Evolutionary conservation across 92 coral and sea anemone species (phyloP).

Genomic region (Palythoa grandiflora): DNA sequence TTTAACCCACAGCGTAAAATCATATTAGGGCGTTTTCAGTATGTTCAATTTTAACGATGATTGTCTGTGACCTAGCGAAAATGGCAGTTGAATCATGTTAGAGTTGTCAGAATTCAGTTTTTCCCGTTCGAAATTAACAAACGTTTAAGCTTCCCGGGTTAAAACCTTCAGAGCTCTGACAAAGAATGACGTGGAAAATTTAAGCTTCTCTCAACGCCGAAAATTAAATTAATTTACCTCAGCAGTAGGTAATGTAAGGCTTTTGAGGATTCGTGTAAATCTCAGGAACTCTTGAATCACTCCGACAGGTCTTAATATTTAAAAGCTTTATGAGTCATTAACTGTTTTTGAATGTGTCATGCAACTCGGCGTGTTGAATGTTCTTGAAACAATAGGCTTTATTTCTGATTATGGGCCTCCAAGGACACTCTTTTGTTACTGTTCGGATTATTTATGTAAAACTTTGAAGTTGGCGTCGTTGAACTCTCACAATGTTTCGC

Average conservation of each 20-base stretch:
- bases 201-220: background rate
- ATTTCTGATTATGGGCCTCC: constrained; percentile 6
- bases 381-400: constrained; percentile 28
- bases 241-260: background rate
- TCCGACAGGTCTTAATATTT: background rate
- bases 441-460: constrained; percentile 25
- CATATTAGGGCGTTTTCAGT: background rate
- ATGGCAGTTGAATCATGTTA: background rate
- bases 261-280: background rate
- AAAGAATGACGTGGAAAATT: background rate
- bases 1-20: background rate
- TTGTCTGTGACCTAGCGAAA: background rate
- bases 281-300: background rate
- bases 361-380: constrained; percentile 23
- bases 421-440: constrained; percentile 19
- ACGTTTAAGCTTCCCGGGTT: background rate
- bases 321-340: background rate
- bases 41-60: background rate
- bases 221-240: background rate
- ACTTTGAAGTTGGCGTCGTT: constrained; percentile 30
- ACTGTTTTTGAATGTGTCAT: background rate
- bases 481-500: background rate
- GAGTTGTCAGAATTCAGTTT: background rate
- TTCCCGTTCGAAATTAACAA: background rate
- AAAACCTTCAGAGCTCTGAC: background rate